Evolutionary conservation across 2,888 invertebrate genomes (phyloP).

Genomic region (Myopa testacea): DNA sequence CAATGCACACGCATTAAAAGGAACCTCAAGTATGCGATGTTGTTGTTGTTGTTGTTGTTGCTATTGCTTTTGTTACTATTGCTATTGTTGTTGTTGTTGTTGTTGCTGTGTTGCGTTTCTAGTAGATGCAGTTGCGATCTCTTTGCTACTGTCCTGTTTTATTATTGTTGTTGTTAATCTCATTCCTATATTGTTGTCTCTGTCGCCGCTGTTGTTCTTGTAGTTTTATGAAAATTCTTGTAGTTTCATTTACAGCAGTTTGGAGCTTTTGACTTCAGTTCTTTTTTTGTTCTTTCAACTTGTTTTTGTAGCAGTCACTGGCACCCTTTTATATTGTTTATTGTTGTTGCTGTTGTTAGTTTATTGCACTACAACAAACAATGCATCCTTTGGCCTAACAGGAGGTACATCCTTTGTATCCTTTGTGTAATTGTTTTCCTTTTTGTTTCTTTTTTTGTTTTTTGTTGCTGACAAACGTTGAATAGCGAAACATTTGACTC

Average conservation of each 20-base stretch:
- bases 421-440: neutral
- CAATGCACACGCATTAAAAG: conserved; percentile 33
- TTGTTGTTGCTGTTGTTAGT: conserved; percentile 9
- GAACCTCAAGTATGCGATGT: conserved; percentile 20
- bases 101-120: neutral
- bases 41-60: neutral
- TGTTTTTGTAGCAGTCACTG: conserved; percentile 3
- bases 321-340: conserved; percentile 11
- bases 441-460: neutral
- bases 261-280: neutral
- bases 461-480: conserved; percentile 6
- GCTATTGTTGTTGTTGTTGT: neutral
- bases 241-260: conserved; percentile 15
- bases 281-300: conserved; percentile 11
- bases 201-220: neutral
- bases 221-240: conserved; percentile 31
- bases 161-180: neutral
- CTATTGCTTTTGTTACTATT: neutral
- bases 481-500: conserved; percentile 32
- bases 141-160: neutral
- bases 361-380: conserved; percentile 2
- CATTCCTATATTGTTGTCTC: neutral
- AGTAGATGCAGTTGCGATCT: conserved; percentile 13
- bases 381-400: conserved; percentile 26
- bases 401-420: neutral